Conservation (phyloP, 2,888 invertebrate genomes). For the Aleiodes leptofemur region DNA sequence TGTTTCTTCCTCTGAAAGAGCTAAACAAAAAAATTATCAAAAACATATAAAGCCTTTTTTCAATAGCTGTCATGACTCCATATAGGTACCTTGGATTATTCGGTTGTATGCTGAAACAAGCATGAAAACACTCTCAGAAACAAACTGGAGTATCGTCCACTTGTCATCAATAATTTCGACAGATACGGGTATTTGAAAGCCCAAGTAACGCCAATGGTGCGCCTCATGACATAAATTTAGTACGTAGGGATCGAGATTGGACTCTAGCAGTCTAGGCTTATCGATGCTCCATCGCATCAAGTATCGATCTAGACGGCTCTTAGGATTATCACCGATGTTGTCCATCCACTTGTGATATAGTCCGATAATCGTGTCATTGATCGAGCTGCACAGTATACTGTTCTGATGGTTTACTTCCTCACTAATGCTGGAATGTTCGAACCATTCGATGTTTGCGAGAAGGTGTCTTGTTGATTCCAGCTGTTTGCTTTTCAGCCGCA, state of each 20-base stretch:
- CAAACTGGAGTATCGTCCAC: slow-evolving; percentile 78
- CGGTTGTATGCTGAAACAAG: slow-evolving; percentile 87
- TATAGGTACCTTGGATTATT: slow-evolving; percentile 78
- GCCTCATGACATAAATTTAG: slow-evolving; percentile 85
- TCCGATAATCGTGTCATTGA: slow-evolving; percentile 78
- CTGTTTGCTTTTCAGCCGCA: slow-evolving; percentile 82
- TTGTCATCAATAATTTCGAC: slow-evolving; percentile 81
- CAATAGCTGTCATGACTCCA: too few relatives aligned
- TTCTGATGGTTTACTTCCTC: slow-evolving; percentile 85
- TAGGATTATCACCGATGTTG: slow-evolving; percentile 79
- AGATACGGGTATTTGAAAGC: slow-evolving; percentile 83
- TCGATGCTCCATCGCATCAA: slow-evolving; percentile 83
- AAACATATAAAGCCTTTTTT: too few relatives aligned
- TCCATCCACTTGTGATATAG: slow-evolving; percentile 79
- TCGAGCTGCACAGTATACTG: slow-evolving; percentile 79
- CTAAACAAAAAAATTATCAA: slow-evolving; percentile 67
- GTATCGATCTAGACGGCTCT: slow-evolving; percentile 81
- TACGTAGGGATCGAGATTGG: slow-evolving; percentile 86
- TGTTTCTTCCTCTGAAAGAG: slow-evolving; percentile 86
- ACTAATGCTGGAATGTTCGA: slow-evolving; percentile 85
- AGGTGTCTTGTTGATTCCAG: slow-evolving; percentile 79
- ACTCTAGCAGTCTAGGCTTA: slow-evolving; percentile 81
- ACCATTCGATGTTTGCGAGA: slow-evolving; percentile 86
- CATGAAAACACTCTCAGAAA: slow-evolving; percentile 84
- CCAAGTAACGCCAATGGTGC: slow-evolving; percentile 83